Evolutionary conservation across 2,888 invertebrate species (phyloP).

Genomic region (Drosophila melanosoma): DNA sequence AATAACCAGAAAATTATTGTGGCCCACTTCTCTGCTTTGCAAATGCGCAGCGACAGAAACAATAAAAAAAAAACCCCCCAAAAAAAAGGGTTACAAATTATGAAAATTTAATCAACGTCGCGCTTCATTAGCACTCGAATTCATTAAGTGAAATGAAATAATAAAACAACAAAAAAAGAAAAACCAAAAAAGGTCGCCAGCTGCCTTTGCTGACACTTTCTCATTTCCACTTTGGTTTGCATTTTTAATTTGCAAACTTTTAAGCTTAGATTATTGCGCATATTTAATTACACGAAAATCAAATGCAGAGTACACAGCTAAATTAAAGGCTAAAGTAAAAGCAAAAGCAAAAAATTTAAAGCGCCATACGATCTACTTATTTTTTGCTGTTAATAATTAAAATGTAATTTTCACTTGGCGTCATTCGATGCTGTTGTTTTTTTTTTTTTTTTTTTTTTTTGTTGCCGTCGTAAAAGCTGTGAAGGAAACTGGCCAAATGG

Average conservation of each 20-base stretch:
- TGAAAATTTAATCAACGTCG: slow-evolving; percentile 74
- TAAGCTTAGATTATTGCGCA: slow-evolving; percentile 80
- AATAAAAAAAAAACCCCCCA: slow-evolving; percentile 2
- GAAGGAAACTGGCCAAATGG: slow-evolving; percentile 58
- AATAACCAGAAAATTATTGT: slow-evolving; percentile 1
- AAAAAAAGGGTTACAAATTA: slow-evolving; percentile 62
- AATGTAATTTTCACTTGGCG: slow-evolving; percentile 78
- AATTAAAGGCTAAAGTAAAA: slow-evolving; percentile 48
- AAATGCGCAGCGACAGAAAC: slow-evolving; percentile 20
- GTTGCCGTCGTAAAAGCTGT: slow-evolving; percentile 42
- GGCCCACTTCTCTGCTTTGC: slow-evolving; percentile 16
- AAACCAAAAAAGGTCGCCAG: slow-evolving; percentile 52
- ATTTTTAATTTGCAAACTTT: slow-evolving; percentile 70
- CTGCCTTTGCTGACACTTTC: slow-evolving; percentile 36
- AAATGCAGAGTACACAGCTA: slow-evolving; percentile 46
- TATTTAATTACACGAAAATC: slow-evolving; percentile 70
- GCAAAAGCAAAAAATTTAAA: slow-evolving; percentile 51
- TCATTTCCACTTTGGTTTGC: slow-evolving; percentile 18
- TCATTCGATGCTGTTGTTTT: slow-evolving; percentile 27
- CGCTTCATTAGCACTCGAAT: slow-evolving; percentile 75
- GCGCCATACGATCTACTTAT: slow-evolving; percentile 72
- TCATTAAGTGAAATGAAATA: slow-evolving; percentile 62
- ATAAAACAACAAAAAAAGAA: slow-evolving; percentile 20
- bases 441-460: neutral
- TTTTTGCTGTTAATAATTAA: slow-evolving; percentile 77